Percentiles rank a stretch among this genome's conserved stretches.
phyloP scores from a whole-genome alignment of 1,140 invertebrate genomes.

The Zaprionus vittiger region DNA sequence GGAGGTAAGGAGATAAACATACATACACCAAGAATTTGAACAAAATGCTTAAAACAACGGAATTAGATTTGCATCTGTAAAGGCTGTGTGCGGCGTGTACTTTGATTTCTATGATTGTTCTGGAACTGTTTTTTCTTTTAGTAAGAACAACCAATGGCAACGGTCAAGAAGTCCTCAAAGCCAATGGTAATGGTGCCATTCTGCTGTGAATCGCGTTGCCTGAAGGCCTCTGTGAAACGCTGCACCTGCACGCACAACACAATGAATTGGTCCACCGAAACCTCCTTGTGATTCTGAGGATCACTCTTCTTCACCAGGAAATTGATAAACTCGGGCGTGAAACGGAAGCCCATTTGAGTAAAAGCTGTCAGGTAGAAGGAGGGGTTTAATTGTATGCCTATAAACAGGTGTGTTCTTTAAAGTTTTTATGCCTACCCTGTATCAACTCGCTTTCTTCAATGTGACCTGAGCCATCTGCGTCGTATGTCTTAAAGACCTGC shows the following conservation, averaged over 20 bases:
- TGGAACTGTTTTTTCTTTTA: conserved; percentile 71
- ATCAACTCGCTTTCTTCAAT: conserved; percentile 92
- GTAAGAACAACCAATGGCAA: conserved; percentile 90
- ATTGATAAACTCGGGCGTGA: conserved; percentile 91
- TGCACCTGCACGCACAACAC: conserved; percentile 94
- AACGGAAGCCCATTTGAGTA: conserved; percentile 94
- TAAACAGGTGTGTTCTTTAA: neutral
- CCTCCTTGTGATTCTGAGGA: conserved; percentile 86
- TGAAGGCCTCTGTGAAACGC: conserved; percentile 93
- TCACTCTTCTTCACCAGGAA: conserved; percentile 90
- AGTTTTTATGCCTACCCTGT: conserved; percentile 86
- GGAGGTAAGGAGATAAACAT: conserved; percentile 34
- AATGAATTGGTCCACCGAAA: conserved; percentile 95
- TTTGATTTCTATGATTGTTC: conserved; percentile 9
- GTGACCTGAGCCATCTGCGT: conserved; percentile 91
- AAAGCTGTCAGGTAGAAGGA: conserved; percentile 87
- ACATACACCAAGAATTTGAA: conserved; percentile 46
- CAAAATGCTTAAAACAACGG: conserved; percentile 59
- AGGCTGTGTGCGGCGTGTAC: conserved; percentile 20
- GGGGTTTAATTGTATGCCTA: neutral
- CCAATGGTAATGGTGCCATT: conserved; percentile 91
- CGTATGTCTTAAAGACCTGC: conserved; percentile 92
- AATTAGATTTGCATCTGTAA: conserved; percentile 48
- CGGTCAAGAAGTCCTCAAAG: conserved; percentile 94
- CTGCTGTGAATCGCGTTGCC: conserved; percentile 89